Percentiles rank a stretch among this genome's conserved stretches.
Evolutionary conservation across 2,888 invertebrate genomes (phyloP).

Genomic region (Graphium colonna): DNA sequence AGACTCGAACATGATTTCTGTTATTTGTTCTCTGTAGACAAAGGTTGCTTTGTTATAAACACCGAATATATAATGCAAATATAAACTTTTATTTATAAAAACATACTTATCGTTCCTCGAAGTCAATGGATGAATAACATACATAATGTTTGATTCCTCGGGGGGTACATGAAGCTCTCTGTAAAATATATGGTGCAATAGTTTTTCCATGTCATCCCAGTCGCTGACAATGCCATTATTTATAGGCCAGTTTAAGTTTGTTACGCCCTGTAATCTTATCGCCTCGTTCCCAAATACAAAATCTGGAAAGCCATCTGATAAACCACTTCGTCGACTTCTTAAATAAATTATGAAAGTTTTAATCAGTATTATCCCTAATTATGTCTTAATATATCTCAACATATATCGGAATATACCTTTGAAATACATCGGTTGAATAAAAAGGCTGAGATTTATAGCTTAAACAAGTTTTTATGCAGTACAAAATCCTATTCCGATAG

Average conservation of each 20-base stretch:
- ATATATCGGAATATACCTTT: no score
- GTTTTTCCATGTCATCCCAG: conserved; percentile 94
- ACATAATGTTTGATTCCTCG: conserved; percentile 88
- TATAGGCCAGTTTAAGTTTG: conserved; percentile 86
- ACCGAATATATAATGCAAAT: no score
- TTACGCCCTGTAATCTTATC: conserved; percentile 67
- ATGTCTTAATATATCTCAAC: no score
- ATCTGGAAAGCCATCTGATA: conserved; percentile 53
- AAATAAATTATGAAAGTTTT: background rate
- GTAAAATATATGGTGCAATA: conserved; percentile 93
- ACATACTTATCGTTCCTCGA: conserved; percentile 84
- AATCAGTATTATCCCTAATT: no score
- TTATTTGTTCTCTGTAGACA: conserved; percentile 81
- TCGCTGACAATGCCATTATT: conserved; percentile 88
- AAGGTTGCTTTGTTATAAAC: background rate
- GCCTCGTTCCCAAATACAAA: conserved; percentile 82
- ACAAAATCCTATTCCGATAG: no score
- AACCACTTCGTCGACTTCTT: conserved; percentile 46
- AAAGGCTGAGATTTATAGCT: no score
- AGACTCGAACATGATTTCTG: conserved; percentile 70
- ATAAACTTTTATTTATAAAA: background rate
- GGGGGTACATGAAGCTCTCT: conserved; percentile 90
- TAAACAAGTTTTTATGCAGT: no score
- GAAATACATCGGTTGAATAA: no score
- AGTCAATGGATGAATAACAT: conserved; percentile 90